A percentile compares a stretch with the other conserved stretches of the same genome.
Conservation (phyloP, 2,797 vertebrate species). For the Arnoldichthys spilopterus region DNA sequence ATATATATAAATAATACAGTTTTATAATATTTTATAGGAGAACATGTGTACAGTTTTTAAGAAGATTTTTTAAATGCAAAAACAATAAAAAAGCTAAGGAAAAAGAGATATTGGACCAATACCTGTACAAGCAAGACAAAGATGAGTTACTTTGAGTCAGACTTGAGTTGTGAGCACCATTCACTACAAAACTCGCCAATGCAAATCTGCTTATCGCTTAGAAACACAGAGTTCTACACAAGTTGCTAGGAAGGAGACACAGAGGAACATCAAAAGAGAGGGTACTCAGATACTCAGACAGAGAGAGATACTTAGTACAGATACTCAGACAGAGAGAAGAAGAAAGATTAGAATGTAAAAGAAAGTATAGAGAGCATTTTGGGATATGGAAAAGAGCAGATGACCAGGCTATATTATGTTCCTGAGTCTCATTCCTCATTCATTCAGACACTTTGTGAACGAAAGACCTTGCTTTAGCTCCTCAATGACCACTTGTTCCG, state of each 20-base stretch:
- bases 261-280: neutral
- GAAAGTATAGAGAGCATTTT: neutral
- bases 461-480: constrained; percentile 6
- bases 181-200: constrained; percentile 5
- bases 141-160: neutral
- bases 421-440: neutral
- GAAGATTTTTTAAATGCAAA: too few species aligned
- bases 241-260: neutral
- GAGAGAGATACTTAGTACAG: constrained; percentile 46
- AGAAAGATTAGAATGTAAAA: constrained; percentile 40
- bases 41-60: too few species aligned
- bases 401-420: neutral
- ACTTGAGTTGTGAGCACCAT: constrained; percentile 14
- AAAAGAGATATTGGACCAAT: constrained; percentile 5
- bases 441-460: constrained; percentile 37
- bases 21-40: too few species aligned
- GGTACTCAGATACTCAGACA: constrained; percentile 39
- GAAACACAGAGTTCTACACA: neutral
- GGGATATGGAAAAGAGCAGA: neutral
- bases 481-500: constrained; percentile 7
- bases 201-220: constrained; percentile 1
- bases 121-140: neutral
- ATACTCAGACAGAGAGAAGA: constrained; percentile 39
- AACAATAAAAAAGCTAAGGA: neutral
- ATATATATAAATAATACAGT: too few species aligned